phyloP scores from a whole-genome alignment of 2,797 vertebrate genomes.

The Xiphophorus birchmanni region DNA sequence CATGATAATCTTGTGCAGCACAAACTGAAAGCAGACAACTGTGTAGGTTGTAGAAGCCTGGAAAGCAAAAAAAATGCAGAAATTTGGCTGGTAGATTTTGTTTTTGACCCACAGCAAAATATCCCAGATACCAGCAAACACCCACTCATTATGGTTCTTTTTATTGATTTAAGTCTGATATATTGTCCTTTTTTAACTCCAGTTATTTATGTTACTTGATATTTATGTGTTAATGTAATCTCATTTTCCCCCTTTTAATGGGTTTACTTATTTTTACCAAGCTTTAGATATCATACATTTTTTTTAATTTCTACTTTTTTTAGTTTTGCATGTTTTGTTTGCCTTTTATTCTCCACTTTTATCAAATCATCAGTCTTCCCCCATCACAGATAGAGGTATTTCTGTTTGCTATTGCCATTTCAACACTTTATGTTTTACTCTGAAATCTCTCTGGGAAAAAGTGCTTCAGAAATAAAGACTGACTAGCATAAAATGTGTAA shows the following conservation, averaged over 20 bases:
- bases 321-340: neutral
- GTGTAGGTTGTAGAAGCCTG: constrained; percentile 19
- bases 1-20: neutral
- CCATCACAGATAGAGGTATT: neutral
- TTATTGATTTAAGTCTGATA: neutral
- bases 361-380: neutral
- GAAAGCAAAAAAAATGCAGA: constrained; percentile 1
- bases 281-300: neutral
- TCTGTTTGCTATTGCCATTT: neutral
- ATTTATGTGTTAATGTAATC: neutral
- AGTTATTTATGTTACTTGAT: neutral
- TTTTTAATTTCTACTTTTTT: neutral
- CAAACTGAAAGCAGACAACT: constrained; percentile 1
- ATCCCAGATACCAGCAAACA: neutral
- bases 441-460: neutral
- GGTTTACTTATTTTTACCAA: neutral
- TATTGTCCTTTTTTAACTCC: neutral
- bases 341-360: neutral
- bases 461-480: neutral
- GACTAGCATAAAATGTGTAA: neutral
- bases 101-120: neutral
- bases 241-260: neutral
- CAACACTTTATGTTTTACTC: neutral
- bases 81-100: neutral
- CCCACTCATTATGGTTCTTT: neutral